A percentile compares a stretch with the other conserved stretches of the same genome.
These are phyloP conservation scores for Gambelia wislizenii DNA, from an alignment of 2,797 vertebrate genomes.

Conservation along the genomic window DNA sequence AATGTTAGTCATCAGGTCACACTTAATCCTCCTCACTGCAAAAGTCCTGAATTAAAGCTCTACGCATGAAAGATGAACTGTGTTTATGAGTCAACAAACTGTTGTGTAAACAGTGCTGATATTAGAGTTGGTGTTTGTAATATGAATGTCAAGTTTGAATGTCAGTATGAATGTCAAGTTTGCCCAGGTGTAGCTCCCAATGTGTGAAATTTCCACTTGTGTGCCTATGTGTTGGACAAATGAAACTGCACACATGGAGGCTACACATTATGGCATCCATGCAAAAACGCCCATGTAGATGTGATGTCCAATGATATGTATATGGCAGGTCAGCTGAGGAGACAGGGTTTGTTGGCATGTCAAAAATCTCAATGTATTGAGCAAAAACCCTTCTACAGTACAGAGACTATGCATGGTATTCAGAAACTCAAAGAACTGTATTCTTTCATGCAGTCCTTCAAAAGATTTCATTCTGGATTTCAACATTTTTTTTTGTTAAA, in stretches of 20 bases:
- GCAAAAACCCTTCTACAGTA: background rate
- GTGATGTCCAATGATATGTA: background rate
- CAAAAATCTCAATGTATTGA: background rate
- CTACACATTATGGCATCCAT: background rate
- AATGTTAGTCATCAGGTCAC: background rate
- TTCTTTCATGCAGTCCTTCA: background rate
- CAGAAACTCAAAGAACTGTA: background rate
- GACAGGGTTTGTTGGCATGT: background rate
- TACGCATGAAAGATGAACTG: background rate
- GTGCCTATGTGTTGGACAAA: background rate
- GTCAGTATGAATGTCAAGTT: background rate
- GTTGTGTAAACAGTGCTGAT: background rate
- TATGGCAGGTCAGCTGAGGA: background rate
- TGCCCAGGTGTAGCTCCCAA: background rate
- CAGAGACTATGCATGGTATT: background rate
- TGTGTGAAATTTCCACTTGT: background rate
- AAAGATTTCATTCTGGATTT: slow-evolving; percentile 14
- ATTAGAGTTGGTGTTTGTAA: background rate
- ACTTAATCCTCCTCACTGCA: background rate
- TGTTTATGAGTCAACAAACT: background rate
- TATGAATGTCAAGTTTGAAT: background rate
- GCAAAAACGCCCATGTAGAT: background rate
- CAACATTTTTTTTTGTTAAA: slow-evolving; percentile 9
- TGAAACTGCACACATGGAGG: background rate
- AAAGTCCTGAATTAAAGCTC: background rate